Conservation (phyloP, 2,113 vertebrate species). For the Delphinapterus leucas region DNA sequence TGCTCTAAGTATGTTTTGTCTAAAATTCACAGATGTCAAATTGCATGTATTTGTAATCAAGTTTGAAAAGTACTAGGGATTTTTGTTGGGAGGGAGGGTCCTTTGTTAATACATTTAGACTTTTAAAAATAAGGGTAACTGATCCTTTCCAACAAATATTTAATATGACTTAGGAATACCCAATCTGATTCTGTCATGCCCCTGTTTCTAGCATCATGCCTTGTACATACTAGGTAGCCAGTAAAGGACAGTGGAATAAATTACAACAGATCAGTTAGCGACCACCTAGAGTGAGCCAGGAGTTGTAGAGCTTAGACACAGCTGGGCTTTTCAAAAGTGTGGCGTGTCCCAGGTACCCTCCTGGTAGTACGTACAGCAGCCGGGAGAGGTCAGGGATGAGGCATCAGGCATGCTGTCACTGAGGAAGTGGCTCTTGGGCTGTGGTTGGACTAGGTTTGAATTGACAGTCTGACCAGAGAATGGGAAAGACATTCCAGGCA, state of each 20-base stretch:
- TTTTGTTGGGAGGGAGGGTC: not conserved
- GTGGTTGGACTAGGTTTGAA: not conserved
- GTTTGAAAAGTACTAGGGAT: not conserved
- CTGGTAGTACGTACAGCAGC: rapidly evolving
- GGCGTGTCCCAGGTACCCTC: not conserved
- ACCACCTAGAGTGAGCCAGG: not conserved
- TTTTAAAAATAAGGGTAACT: not conserved
- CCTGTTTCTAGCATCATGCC: not conserved
- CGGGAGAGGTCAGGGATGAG: not conserved
- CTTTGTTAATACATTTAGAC: not conserved
- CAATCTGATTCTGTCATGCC: rapidly evolving
- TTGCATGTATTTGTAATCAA: not conserved
- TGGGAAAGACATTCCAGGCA: not conserved
- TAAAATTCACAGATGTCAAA: not conserved
- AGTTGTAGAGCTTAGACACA: no score
- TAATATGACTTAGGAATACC: rapidly evolving
- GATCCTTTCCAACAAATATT: not conserved
- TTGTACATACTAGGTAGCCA: not conserved
- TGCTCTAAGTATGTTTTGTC: not conserved
- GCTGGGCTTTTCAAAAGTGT: no score
- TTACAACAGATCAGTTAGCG: not conserved
- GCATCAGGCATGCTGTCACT: not conserved
- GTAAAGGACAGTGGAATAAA: not conserved
- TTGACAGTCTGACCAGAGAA: not conserved
- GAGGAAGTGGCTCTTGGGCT: not conserved